Evolutionary conservation across 2,113 vertebrate species (phyloP), one percentile per base, ranked within the genome.

Genomic region (Engystomops pustulosus): DNA sequence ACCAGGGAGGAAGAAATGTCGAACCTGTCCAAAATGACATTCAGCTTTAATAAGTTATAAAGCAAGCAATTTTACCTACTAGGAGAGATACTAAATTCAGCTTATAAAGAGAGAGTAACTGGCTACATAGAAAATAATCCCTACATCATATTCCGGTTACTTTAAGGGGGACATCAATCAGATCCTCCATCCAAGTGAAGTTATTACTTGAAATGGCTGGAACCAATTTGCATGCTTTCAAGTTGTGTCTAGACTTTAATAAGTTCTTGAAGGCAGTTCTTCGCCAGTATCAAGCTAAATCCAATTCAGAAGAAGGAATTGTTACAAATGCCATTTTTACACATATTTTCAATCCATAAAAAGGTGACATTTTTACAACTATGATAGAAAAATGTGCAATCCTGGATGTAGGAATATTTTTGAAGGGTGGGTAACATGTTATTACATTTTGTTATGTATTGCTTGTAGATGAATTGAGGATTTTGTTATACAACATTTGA

Each of bases 171-270:
- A 91, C 91, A 90, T 93, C 93, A 93, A 93, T 94, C 93, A 90
- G 91, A 91, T 91, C 89, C 87, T 88, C 90, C 90, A 90, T 91
- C 88, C 51, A 89, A 89, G 86, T 91, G 87, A 93, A 94, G 92
- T 90, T 93, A 93, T 95, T 92, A 94, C 93, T 89, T 95, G 91
- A 92, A 92, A 94, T 91, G 91, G 94, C 94, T 96, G 91, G 93
- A 95, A 95, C 89, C 92, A 95, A 95, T 95, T 96, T 94, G 92
- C 79, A 85, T 95, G 94, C 95, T 97, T 97, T 98, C 94, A 98
- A 96, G 95, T 96, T 96, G 93, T 89, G 96, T 97, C 97, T 98
- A 98, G 96, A 98, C 96, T 95, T 96, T 96, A 97, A 97, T 97
- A 95, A 95, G 95, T 91, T 92, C 94, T 96, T 96, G 23, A 41